Conservation (phyloP, 2,888 invertebrate genomes). For the Kryphioiulus occultus region DNA sequence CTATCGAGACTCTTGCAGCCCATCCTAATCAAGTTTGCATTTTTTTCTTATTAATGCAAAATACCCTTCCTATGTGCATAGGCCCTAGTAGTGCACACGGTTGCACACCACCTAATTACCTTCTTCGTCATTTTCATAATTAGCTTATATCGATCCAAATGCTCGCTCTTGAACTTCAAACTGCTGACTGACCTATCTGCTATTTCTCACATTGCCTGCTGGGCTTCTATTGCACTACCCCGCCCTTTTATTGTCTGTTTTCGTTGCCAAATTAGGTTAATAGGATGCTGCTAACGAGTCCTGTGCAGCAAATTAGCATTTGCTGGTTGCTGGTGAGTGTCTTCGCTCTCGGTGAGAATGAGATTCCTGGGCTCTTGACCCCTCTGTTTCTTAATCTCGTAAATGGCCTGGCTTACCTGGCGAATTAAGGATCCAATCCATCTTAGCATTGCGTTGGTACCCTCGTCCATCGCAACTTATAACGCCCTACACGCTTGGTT, state of each 20-base stretch:
- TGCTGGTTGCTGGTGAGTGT: background rate
- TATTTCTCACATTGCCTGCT: background rate
- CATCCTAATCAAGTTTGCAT: background rate
- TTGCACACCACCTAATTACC: background rate
- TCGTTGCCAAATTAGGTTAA: background rate
- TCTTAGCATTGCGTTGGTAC: too few relatives aligned
- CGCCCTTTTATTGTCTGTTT: background rate
- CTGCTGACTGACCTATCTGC: background rate
- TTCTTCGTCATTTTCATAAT: background rate
- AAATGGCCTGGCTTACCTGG: background rate
- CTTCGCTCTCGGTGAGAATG: too few relatives aligned
- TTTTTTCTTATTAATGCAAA: background rate
- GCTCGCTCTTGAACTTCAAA: slow-evolving; percentile 5
- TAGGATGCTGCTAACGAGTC: background rate
- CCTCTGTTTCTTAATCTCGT: background rate
- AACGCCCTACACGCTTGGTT: too few relatives aligned
- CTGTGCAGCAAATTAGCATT: background rate
- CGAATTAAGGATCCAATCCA: background rate
- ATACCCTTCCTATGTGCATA: too few relatives aligned
- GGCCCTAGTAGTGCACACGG: background rate
- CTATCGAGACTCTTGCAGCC: background rate
- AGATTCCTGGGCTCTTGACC: background rate
- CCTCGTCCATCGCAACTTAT: too few relatives aligned
- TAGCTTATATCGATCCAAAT: background rate
- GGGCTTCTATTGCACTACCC: background rate